Evolutionary conservation across 2,888 invertebrate species (phyloP), one percentile per base, ranked within the genome.

Genomic region (Iphiclides podalirius): DNA sequence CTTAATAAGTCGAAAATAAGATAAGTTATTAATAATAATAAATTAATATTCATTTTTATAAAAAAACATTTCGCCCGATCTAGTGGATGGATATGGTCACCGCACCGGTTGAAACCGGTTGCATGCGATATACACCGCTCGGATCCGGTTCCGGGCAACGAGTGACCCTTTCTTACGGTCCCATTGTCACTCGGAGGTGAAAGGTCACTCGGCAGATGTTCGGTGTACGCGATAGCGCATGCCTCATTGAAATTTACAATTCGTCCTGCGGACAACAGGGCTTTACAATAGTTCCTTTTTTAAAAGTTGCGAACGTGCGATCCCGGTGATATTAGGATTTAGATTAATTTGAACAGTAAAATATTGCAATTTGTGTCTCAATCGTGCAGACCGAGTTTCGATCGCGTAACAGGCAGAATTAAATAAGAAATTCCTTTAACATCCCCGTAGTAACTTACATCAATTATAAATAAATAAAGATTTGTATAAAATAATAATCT

Each of bases 91-190:
- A 46, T 8, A 40, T 37, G 42, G 35, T 45, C 43, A 37, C 36
- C 13, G 37, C 54, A 52, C 61, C 58, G 62, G 62, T 60, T 49
- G 48, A 52, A 70, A 73, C 72, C 67, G 64, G 72, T 75, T 63
- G 46, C 42, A 61, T 60, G 63, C 72, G 70, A 73, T 68, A 66
- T 67, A 52, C 49, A 61, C 68, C 64, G 69, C 61, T 58, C 55
- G 68, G 64, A 75, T 77, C 81, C 79, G 79, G 83, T 79, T 75
- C 55, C 71, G 79, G 70, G 76, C 79, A 71, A 62, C 63, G 67
- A 75, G 63, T 63, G 65, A 82, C 83, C 82, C 82, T 72, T 85
- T 75, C 82, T 84, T 81, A 59, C 60, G 60, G 61, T 61, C 55
- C 66, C 59, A 67, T 79, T 78, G 73, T 79, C 49, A 55, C 58